A percentile compares a stretch with the other conserved stretches of the same genome.
phyloP scores from a whole-genome alignment of 2,797 vertebrate species.

The Parauchenoglanis punctatus region DNA sequence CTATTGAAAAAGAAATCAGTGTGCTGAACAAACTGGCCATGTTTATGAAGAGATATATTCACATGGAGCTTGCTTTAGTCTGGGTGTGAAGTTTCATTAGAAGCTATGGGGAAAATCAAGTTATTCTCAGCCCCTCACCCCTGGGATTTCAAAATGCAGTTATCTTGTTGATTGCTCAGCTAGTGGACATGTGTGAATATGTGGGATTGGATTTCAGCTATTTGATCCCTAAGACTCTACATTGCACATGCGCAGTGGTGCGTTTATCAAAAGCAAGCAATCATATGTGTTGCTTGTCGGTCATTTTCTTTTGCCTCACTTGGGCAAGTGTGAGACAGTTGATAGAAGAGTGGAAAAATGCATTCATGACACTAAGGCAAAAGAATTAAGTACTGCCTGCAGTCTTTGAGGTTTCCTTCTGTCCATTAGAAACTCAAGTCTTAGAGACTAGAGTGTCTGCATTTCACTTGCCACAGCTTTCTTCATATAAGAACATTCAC shows the following conservation, averaged over 20 bases:
- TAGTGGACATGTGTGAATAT: constrained; percentile 69
- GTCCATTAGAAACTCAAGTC: constrained; percentile 16
- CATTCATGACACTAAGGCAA: constrained; percentile 44
- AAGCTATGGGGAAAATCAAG: constrained; percentile 71
- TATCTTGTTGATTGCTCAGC: constrained; percentile 72
- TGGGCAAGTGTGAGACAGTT: constrained; percentile 62
- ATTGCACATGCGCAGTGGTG: constrained; percentile 69
- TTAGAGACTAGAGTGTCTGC: constrained; percentile 42
- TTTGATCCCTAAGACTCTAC: constrained; percentile 69
- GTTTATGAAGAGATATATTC: constrained; percentile 67
- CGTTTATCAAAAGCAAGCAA: constrained; percentile 66
- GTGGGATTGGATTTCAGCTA: constrained; percentile 74
- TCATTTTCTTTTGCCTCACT: constrained; percentile 59
- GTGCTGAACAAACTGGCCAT: constrained; percentile 68
- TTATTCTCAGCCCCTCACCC: constrained; percentile 68
- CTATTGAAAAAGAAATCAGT: constrained; percentile 60
- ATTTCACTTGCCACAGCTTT: constrained; percentile 61
- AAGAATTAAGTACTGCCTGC: constrained; percentile 39
- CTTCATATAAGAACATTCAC: constrained; percentile 56
- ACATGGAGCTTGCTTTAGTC: constrained; percentile 69
- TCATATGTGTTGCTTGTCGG: constrained; percentile 69
- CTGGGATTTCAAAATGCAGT: constrained; percentile 70
- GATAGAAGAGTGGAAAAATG: constrained; percentile 58
- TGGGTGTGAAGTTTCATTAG: constrained; percentile 72
- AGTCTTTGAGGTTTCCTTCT: constrained; percentile 29